phyloP scores from a whole-genome alignment of 2,797 vertebrate species.

The Urosaurus nigricauda region DNA sequence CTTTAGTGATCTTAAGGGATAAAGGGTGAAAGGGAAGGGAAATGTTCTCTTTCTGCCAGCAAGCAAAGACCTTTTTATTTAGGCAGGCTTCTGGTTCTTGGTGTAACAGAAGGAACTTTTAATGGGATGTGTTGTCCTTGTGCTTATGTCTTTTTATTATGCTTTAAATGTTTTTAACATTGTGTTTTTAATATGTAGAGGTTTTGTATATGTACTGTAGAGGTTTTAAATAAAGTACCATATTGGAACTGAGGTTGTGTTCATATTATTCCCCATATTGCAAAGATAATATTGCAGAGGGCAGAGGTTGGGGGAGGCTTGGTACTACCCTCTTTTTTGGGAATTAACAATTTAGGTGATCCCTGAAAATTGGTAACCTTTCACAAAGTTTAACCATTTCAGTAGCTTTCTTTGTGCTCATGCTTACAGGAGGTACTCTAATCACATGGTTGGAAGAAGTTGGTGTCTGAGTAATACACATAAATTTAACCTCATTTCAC shows the following conservation, averaged over 20 bases:
- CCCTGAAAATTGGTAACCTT: not conserved
- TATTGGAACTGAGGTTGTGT: no score
- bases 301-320: not conserved
- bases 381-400: not conserved
- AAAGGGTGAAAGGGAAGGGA: not conserved
- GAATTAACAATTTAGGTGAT: not conserved
- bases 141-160: no score
- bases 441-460: not conserved
- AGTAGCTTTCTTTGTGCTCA: not conserved
- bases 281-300: not conserved
- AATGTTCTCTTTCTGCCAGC: no score
- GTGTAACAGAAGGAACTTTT: no score
- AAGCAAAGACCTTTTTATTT: no score
- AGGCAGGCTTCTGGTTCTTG: no score
- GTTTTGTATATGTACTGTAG: no score
- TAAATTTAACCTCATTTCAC: not conserved
- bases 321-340: not conserved
- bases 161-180: no score
- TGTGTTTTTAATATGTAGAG: no score
- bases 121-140: no score
- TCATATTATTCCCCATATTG: no score
- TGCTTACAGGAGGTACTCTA: not conserved
- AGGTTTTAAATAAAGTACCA: no score
- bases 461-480: not conserved
- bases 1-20: not conserved